phyloP scores from a whole-genome alignment of 1,140 invertebrate species.

The Penaeus vannamei region DNA sequence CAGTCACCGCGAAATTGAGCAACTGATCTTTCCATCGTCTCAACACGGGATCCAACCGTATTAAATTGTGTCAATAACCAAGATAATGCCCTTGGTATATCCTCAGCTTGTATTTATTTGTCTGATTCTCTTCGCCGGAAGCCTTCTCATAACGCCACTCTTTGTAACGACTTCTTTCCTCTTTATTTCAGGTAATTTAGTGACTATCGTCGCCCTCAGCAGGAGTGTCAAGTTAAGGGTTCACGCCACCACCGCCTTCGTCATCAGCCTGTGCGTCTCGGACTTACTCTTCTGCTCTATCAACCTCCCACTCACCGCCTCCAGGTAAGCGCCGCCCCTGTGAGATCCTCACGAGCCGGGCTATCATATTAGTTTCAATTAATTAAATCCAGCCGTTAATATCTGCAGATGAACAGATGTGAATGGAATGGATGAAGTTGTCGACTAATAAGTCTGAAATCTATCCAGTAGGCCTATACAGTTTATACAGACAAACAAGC shows the following conservation, averaged over 20 bases:
- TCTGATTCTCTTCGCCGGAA: no score
- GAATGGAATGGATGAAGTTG: no score
- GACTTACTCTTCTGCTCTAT: slow-evolving; percentile 88
- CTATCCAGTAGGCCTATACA: not conserved
- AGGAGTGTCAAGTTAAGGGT: slow-evolving; percentile 82
- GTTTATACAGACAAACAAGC: no score
- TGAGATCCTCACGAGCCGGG: not conserved
- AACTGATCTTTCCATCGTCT: no score
- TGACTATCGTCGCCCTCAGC: slow-evolving; percentile 83
- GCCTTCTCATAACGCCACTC: no score
- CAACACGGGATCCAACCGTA: no score
- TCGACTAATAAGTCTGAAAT: no score
- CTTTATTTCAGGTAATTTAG: slow-evolving; percentile 80
- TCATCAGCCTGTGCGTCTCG: slow-evolving; percentile 87
- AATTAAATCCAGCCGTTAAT: no score
- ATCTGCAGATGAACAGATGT: no score
- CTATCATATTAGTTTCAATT: not conserved
- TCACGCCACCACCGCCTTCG: slow-evolving; percentile 90
- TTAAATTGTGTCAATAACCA: not conserved
- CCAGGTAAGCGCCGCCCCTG: slow-evolving; percentile 69
- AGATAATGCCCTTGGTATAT: not conserved
- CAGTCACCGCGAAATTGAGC: no score
- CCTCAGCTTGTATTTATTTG: no score
- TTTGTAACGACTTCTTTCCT: not conserved
- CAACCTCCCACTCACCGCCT: slow-evolving; percentile 87